A percentile compares a stretch with the other conserved stretches of the same genome.
These are phyloP conservation scores for Andrena hattorfiana DNA, from an alignment of 2,888 invertebrate species.

Conservation along the genomic window DNA sequence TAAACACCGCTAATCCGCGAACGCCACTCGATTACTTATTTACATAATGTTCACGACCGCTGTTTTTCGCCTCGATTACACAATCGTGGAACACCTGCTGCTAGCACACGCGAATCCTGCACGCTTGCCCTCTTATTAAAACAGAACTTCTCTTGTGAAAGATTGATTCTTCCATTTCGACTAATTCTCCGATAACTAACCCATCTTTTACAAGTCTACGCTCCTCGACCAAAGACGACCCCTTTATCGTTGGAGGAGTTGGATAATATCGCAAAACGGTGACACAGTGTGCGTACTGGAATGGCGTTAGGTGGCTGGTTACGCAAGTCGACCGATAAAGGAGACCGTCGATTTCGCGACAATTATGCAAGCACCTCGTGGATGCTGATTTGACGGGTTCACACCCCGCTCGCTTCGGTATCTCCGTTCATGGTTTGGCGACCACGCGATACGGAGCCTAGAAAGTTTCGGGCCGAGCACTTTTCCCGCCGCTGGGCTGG, in stretches of 20 bases:
- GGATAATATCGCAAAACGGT: not conserved
- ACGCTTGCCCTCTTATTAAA: not conserved
- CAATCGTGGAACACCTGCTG: not conserved
- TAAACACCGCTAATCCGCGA: slow-evolving; percentile 73
- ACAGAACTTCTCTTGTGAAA: no score
- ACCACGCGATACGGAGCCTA: slow-evolving; percentile 66
- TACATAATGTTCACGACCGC: slow-evolving; percentile 62
- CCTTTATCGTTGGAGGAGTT: not conserved
- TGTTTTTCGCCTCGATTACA: slow-evolving; percentile 13
- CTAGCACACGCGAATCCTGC: not conserved
- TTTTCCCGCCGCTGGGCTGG: slow-evolving; percentile 73
- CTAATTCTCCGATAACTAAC: no score
- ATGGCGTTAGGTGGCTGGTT: slow-evolving; percentile 9
- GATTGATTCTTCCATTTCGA: no score
- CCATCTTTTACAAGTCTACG: not conserved
- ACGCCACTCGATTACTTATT: slow-evolving; percentile 62
- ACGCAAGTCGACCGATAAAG: not conserved
- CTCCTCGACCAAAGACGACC: not conserved
- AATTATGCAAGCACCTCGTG: slow-evolving; percentile 21
- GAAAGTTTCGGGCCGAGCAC: slow-evolving; percentile 77
- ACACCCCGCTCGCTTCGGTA: slow-evolving; percentile 7
- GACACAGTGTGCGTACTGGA: not conserved
- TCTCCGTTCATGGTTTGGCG: slow-evolving; percentile 6
- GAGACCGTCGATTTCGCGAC: not conserved
- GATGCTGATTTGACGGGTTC: slow-evolving; percentile 30